phyloP scores from a whole-genome alignment of 1,140 invertebrate species.

The Aphis craccivora region DNA sequence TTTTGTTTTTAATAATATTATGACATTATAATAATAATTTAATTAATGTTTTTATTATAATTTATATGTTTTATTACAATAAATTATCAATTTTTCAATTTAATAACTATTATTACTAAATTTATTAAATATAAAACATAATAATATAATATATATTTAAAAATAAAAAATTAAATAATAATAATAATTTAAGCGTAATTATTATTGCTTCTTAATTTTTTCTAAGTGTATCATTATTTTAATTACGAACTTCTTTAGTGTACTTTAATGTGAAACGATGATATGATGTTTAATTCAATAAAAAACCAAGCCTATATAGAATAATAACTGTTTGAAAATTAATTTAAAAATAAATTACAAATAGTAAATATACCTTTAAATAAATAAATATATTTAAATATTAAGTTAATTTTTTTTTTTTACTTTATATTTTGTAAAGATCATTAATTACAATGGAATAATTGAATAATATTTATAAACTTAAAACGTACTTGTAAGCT shows the following conservation, averaged over 20 bases:
- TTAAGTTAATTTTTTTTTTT: not conserved
- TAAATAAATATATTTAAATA: not conserved
- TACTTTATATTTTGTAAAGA: not conserved
- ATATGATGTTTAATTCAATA: not conserved
- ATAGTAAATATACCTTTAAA: not conserved
- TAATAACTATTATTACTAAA: not conserved
- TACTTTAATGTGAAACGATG: not conserved
- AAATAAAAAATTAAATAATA: too few relatives aligned
- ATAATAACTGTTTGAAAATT: not conserved
- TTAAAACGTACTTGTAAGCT: not conserved
- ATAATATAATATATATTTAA: too few relatives aligned
- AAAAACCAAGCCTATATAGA: not conserved
- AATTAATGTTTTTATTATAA: not conserved
- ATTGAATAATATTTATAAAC: not conserved
- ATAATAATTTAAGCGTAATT: not conserved
- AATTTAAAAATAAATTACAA: not conserved
- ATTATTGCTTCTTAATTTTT: not conserved
- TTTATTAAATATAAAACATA: too few relatives aligned
- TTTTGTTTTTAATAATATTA: too few relatives aligned
- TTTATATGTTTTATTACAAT: not conserved
- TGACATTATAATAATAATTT: not conserved
- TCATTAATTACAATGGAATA: not conserved
- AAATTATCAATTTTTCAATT: not conserved
- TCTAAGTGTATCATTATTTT: not conserved
- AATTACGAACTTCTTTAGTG: not conserved